These are phyloP conservation scores for Calliphora vicina DNA, from an alignment of 1,140 invertebrate species.

Conservation along the genomic window DNA sequence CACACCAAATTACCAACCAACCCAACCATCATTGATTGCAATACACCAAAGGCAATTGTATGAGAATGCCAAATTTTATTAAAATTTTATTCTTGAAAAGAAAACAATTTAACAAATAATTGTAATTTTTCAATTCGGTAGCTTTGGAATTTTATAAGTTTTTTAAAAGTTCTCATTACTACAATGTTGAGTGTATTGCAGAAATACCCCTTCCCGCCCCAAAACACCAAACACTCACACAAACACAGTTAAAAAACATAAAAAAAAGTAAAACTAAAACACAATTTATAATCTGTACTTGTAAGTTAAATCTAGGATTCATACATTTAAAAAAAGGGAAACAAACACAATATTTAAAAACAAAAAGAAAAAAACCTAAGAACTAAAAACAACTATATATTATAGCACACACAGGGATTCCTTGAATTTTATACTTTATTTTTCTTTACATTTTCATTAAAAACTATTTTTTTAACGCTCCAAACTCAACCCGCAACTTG, in stretches of 20 bases:
- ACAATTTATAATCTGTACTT: slow-evolving; percentile 23
- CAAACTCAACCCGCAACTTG: background rate
- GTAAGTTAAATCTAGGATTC: slow-evolving; percentile 29
- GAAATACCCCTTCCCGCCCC: background rate
- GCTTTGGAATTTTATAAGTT: too few species aligned
- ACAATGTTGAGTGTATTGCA: background rate
- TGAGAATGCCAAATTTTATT: too few species aligned
- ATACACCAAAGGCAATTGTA: background rate
- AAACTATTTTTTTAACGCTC: background rate
- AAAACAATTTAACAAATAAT: too few species aligned
- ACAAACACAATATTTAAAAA: slow-evolving; percentile 25
- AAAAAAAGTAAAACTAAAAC: background rate
- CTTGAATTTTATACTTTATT: background rate
- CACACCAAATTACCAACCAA: background rate
- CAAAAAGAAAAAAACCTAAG: background rate
- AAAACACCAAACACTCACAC: background rate
- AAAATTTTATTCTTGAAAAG: too few species aligned
- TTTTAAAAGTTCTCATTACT: too few species aligned
- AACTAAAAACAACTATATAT: background rate
- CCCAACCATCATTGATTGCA: background rate
- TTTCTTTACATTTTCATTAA: background rate
- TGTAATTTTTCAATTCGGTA: too few species aligned
- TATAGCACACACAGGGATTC: slow-evolving; percentile 28
- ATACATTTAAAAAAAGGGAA: slow-evolving; percentile 24
- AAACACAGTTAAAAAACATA: background rate